These are phyloP conservation scores for Ostrea denselamellosa DNA, from an alignment of 1,140 invertebrate species.

Conservation along the genomic window DNA sequence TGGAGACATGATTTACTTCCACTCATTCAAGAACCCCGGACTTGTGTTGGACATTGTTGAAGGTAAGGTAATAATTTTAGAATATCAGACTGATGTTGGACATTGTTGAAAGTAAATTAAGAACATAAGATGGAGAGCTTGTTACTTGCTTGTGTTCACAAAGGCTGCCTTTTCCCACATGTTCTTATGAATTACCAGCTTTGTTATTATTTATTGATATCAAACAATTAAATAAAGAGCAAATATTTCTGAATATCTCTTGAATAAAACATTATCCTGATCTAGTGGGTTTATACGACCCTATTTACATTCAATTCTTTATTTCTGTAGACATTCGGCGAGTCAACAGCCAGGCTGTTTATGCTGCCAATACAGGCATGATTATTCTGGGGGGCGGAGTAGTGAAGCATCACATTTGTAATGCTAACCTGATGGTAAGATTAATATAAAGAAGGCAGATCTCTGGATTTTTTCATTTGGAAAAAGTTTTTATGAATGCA, in stretches of 20 bases:
- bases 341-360: conserved; percentile 96
- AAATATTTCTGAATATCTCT: too few species aligned
- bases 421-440: conserved; percentile 80
- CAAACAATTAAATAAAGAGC: too few species aligned
- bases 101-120: conserved; percentile 88
- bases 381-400: conserved; percentile 98
- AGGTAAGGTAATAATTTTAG: conserved; percentile 84
- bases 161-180: too few species aligned
- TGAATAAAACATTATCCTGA: too few species aligned
- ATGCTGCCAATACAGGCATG: conserved; percentile 95
- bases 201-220: too few species aligned
- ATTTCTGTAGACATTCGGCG: conserved; percentile 87
- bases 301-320: not conserved
- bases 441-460: not conserved
- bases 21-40: conserved; percentile 95
- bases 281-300: too few species aligned
- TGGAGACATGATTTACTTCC: conserved; percentile 99
- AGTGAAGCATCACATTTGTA: conserved; percentile 99
- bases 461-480: too few species aligned
- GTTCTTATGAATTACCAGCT: too few species aligned
- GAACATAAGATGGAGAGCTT: too few species aligned
- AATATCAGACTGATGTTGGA: conserved; percentile 96
- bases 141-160: too few species aligned
- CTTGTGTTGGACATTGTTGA: conserved; percentile 95
- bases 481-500: too few species aligned